Evolutionary conservation across 2,797 vertebrate species (phyloP).

Genomic region (Poeciliopsis presidionis): DNA sequence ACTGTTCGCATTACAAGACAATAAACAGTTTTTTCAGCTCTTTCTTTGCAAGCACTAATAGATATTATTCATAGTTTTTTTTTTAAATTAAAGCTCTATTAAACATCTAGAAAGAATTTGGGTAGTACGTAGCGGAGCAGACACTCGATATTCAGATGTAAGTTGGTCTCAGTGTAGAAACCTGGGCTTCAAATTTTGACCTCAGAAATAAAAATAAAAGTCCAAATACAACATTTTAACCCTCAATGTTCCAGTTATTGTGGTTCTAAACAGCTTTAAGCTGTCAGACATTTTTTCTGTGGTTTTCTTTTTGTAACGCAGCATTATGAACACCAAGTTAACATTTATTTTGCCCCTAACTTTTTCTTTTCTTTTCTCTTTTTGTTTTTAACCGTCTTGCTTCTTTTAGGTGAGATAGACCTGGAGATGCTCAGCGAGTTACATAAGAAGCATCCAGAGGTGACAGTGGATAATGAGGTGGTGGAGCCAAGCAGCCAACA

Average conservation of each 20-base stretch:
- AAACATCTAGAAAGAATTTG: not conserved
- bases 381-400: conserved; percentile 1
- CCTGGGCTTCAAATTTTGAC: not conserved
- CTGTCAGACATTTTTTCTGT: not conserved
- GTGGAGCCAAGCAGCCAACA: conserved; percentile 90
- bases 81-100: not conserved
- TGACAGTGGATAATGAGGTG: conserved; percentile 86
- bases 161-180: not conserved
- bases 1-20: not conserved
- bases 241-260: not conserved
- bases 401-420: conserved; percentile 89
- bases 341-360: not conserved
- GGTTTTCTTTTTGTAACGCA: not conserved
- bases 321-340: not conserved
- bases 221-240: not conserved
- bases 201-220: not conserved
- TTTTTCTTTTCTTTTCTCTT: not conserved
- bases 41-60: not conserved
- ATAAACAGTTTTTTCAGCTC: not conserved
- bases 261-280: too few relatives aligned
- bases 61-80: not conserved
- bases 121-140: not conserved
- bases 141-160: not conserved
- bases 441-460: conserved; percentile 80
- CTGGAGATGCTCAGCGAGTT: conserved; percentile 88